phyloP scores from a whole-genome alignment of 1,140 invertebrate species.

The Macrobrachium nipponense region DNA sequence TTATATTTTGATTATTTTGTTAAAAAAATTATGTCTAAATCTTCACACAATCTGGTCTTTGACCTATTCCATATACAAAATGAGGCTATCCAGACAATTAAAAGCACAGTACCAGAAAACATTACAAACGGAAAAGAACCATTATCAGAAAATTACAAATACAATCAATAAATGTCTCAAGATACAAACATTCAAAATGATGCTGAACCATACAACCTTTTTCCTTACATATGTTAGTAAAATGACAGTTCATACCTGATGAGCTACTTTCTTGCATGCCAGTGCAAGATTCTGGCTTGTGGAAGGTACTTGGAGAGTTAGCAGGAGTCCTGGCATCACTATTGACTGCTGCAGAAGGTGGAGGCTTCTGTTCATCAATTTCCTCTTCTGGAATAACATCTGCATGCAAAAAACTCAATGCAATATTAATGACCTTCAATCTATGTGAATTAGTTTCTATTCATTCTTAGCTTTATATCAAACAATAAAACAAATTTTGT shows the following conservation, averaged over 20 bases:
- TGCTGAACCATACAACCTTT: background rate
- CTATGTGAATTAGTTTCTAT: background rate
- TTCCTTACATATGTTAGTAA: background rate
- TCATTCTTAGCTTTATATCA: too few species aligned
- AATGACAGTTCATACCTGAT: slow-evolving; percentile 8
- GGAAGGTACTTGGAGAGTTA: slow-evolving; percentile 22
- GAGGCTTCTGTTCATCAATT: slow-evolving; percentile 16
- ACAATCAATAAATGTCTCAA: background rate
- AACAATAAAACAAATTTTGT: too few species aligned
- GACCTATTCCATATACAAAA: too few species aligned
- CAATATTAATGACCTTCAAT: background rate
- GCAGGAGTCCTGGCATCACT: slow-evolving; percentile 30
- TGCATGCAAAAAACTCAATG: slow-evolving; percentile 12
- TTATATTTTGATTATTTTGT: too few species aligned
- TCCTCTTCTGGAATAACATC: slow-evolving; percentile 39
- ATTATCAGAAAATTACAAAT: background rate
- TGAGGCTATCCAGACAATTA: too few species aligned
- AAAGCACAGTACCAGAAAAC: too few species aligned
- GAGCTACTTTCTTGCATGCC: slow-evolving; percentile 49
- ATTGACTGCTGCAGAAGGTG: background rate
- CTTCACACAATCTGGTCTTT: too few species aligned
- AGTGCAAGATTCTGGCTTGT: background rate
- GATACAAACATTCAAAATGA: background rate
- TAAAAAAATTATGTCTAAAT: too few species aligned
- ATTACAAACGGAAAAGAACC: too few species aligned